Evolutionary conservation across 2,113 vertebrate genomes (phyloP).

Genomic region (Paedocypris sp.): DNA sequence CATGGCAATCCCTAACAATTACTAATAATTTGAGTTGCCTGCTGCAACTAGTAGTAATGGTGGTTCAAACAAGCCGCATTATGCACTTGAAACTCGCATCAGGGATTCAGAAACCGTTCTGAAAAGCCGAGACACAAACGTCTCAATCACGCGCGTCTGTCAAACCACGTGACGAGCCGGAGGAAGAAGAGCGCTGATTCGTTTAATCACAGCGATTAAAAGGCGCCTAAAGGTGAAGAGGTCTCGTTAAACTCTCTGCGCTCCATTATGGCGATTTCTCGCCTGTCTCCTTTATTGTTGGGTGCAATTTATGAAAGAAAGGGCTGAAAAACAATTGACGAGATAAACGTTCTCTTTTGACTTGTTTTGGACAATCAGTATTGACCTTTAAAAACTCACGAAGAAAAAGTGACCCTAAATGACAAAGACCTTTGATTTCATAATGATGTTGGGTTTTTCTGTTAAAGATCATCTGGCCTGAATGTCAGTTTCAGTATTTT

Average conservation of each 20-base stretch:
- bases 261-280: constrained; percentile 67
- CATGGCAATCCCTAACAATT: constrained; percentile 60
- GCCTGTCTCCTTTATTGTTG: constrained; percentile 48
- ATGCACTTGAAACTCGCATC: constrained; percentile 46
- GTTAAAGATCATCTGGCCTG: no score
- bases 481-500: no score
- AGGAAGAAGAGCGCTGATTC: constrained; percentile 61
- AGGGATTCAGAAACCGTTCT: constrained; percentile 27
- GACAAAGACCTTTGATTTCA: no score
- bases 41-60: constrained; percentile 44
- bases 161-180: constrained; percentile 50
- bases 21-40: constrained; percentile 53
- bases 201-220: constrained; percentile 77
- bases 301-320: constrained; percentile 63
- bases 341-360: no score
- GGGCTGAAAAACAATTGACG: constrained; percentile 49
- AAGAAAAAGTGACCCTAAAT: no score
- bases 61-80: constrained; percentile 47
- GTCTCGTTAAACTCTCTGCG: constrained; percentile 74
- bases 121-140: constrained; percentile 42
- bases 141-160: constrained; percentile 61
- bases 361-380: no score
- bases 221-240: constrained; percentile 66
- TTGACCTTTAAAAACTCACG: no score
- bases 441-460: no score